Evolutionary conservation across 1,140 invertebrate species (phyloP).

Genomic region (Doryteuthis pealeii): DNA sequence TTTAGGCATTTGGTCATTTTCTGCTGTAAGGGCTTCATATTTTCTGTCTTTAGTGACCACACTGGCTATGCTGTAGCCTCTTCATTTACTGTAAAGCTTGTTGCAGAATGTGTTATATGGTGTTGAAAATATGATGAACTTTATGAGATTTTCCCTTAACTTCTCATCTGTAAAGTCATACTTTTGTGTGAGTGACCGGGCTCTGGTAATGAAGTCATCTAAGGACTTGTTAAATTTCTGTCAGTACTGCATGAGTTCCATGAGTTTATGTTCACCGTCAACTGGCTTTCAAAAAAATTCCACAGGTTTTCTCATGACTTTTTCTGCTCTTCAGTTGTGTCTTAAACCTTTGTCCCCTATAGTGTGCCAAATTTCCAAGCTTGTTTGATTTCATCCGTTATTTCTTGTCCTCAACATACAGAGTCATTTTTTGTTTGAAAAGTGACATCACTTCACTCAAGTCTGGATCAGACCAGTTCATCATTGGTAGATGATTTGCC

Average conservation of each 20-base stretch:
- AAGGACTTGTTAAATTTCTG: slow-evolving; percentile 11
- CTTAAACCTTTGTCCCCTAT: slow-evolving; percentile 11
- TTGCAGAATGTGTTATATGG: slow-evolving; percentile 15
- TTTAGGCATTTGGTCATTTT: not conserved
- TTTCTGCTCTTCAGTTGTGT: slow-evolving; percentile 8
- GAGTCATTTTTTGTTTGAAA: too few relatives aligned
- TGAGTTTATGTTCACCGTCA: slow-evolving; percentile 13
- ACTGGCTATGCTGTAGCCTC: not conserved
- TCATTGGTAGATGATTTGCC: too few relatives aligned
- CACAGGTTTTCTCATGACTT: slow-evolving; percentile 13
- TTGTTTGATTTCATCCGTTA: too few relatives aligned
- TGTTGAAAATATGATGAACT: slow-evolving; percentile 6
- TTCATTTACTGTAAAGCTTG: slow-evolving; percentile 15
- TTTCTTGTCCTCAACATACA: too few relatives aligned
- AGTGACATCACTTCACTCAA: too few relatives aligned
- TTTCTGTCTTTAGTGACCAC: slow-evolving; percentile 3
- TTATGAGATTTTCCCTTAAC: too few relatives aligned
- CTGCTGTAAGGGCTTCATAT: slow-evolving; percentile 13
- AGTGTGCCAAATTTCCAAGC: too few relatives aligned
- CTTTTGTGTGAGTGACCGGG: not conserved
- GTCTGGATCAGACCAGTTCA: too few relatives aligned
- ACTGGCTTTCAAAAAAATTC: slow-evolving; percentile 20
- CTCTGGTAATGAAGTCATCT: slow-evolving; percentile 17
- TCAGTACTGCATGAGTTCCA: not conserved
- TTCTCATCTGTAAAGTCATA: too few relatives aligned